These are phyloP conservation scores for Meta bourneti DNA, from an alignment of 2,888 invertebrate species.

Conservation along the genomic window DNA sequence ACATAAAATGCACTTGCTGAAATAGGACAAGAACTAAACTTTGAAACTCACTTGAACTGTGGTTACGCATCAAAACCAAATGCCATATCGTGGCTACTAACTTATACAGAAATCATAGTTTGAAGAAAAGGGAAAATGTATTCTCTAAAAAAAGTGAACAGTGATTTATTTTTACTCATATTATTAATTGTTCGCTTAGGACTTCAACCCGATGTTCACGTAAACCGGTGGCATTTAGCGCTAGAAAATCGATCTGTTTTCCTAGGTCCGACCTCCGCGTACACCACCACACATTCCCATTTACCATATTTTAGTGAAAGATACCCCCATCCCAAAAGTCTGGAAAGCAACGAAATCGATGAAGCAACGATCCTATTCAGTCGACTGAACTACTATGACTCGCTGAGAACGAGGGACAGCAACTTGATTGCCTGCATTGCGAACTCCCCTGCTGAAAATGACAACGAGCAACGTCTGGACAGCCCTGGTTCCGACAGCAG, in stretches of 20 bases:
- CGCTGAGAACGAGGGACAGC: slow-evolving; percentile 18
- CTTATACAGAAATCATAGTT: too few species aligned
- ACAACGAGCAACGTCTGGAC: not conserved
- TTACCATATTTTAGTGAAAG: not conserved
- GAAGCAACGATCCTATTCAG: slow-evolving; percentile 59
- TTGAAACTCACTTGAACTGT: not conserved
- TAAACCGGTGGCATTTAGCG: slow-evolving; percentile 82
- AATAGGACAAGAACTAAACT: not conserved
- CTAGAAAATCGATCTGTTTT: slow-evolving; percentile 73
- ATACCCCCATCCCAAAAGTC: slow-evolving; percentile 60
- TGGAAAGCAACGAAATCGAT: slow-evolving; percentile 46
- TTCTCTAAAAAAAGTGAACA: slow-evolving; percentile 83
- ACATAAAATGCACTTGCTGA: too few species aligned
- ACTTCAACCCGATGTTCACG: slow-evolving; percentile 87
- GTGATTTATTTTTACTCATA: slow-evolving; percentile 90
- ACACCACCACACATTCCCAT: slow-evolving; percentile 74
- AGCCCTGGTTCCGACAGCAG: slow-evolving; percentile 1
- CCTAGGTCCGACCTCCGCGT: slow-evolving; percentile 77
- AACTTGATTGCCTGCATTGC: slow-evolving; percentile 53
- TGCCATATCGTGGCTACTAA: too few species aligned
- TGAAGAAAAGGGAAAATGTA: not conserved
- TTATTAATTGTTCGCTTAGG: slow-evolving; percentile 90
- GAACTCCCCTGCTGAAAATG: slow-evolving; percentile 25
- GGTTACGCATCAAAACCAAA: too few species aligned
- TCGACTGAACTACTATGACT: slow-evolving; percentile 51